phyloP scores from a whole-genome alignment of 2,888 invertebrate genomes.

The Clitarchus hookeri region DNA sequence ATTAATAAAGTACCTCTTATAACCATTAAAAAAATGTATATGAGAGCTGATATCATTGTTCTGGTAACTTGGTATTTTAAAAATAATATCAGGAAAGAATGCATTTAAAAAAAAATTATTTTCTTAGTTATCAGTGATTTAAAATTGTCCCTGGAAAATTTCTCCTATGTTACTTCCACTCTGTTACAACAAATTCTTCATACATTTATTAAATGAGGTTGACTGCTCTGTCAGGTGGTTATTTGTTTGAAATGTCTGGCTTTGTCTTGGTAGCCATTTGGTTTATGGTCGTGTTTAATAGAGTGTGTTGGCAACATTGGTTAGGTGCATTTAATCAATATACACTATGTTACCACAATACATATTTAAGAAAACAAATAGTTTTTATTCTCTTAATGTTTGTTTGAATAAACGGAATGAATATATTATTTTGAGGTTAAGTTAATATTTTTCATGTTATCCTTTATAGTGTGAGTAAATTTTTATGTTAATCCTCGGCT shows the following conservation, averaged over 20 bases:
- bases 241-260: neutral
- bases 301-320: neutral
- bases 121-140: neutral
- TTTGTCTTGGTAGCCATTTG: neutral
- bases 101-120: neutral
- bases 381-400: neutral
- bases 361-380: neutral
- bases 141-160: too few relatives aligned
- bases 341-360: neutral
- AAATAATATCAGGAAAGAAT: neutral
- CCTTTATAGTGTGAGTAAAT: too few relatives aligned
- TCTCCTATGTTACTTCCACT: neutral
- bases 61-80: neutral
- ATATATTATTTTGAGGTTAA: too few relatives aligned
- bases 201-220: neutral
- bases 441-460: too few relatives aligned
- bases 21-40: neutral
- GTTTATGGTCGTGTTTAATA: neutral
- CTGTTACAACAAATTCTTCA: neutral
- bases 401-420: too few relatives aligned
- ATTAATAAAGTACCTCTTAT: neutral
- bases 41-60: neutral
- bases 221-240: neutral
- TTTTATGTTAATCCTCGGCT: too few relatives aligned
- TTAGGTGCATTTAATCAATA: neutral